A percentile compares a stretch with the other conserved stretches of the same genome.
These are phyloP conservation scores for Leucosticte australis DNA, from an alignment of 2,113 vertebrate genomes.

Conservation along the genomic window DNA sequence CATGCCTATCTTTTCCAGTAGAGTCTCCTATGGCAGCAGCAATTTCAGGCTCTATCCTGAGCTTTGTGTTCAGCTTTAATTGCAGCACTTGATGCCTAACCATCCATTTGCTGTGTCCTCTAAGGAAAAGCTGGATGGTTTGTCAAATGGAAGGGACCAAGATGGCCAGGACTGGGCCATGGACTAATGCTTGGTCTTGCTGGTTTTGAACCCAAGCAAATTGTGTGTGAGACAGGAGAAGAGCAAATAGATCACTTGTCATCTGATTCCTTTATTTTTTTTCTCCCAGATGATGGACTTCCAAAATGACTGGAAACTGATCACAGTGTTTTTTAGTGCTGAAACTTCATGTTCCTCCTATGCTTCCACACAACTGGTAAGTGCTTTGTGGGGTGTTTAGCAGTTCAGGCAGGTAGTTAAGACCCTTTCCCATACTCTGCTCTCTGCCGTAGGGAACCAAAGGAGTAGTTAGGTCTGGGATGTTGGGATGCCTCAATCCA, in stretches of 20 bases:
- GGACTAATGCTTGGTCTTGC: not conserved
- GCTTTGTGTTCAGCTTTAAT: not conserved
- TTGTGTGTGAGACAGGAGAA: not conserved
- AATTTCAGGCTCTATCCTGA: not conserved
- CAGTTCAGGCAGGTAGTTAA: not conserved
- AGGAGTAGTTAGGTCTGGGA: not conserved
- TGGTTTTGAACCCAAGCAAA: not conserved
- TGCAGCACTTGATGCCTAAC: not conserved
- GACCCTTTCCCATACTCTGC: not conserved
- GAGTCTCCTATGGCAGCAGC: not conserved
- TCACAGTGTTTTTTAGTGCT: conserved; percentile 87
- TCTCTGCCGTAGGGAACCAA: not conserved
- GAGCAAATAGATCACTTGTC: not conserved
- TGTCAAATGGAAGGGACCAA: not conserved
- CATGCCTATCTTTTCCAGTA: not conserved
- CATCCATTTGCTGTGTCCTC: not conserved
- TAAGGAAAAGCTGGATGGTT: not conserved
- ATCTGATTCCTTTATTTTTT: not conserved
- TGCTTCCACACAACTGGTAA: conserved; percentile 49
- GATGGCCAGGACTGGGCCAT: not conserved
- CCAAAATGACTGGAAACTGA: conserved; percentile 90
- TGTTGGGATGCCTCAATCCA: not conserved
- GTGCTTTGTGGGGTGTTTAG: not conserved
- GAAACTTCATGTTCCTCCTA: conserved; percentile 80
- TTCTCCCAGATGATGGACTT: conserved; percentile 80